Percentiles rank a stretch among this genome's conserved stretches.
Evolutionary conservation across 2,113 vertebrate species (phyloP).

Genomic region (Petaurus breviceps): DNA sequence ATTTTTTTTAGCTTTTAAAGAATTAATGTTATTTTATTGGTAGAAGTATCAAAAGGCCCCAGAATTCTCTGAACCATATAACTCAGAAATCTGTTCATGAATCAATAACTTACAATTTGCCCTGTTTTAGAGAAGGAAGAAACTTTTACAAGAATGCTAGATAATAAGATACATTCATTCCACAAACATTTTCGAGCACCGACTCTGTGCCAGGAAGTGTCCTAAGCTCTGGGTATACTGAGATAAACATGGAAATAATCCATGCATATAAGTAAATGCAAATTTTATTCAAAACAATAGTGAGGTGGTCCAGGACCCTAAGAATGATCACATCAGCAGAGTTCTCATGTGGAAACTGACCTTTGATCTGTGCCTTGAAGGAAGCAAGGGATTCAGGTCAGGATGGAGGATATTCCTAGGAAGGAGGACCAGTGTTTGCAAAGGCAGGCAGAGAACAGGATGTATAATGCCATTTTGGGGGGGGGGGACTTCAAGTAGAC

Average conservation of each 20-base stretch:
- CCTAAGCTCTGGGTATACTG: background rate
- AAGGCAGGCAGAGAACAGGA: background rate
- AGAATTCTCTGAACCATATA: too few relatives aligned
- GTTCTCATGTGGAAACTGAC: background rate
- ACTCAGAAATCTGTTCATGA: background rate
- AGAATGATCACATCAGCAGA: background rate
- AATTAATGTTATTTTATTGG: background rate
- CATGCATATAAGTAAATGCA: background rate
- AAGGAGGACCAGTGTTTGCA: background rate
- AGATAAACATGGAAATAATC: background rate
- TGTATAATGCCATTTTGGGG: background rate
- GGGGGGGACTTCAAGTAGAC: background rate
- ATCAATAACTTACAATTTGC: background rate
- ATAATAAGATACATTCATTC: background rate
- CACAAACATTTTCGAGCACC: background rate
- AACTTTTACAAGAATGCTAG: background rate
- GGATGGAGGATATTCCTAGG: background rate
- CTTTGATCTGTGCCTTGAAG: background rate
- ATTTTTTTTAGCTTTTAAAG: background rate
- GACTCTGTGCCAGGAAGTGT: background rate
- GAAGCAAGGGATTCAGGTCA: background rate
- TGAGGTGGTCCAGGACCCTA: background rate
- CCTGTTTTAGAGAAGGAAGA: too few relatives aligned
- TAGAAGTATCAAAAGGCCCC: too few relatives aligned
- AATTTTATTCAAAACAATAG: background rate